Evolutionary conservation across 2,888 invertebrate species (phyloP).

Genomic region (Platycnemis pennipes): DNA sequence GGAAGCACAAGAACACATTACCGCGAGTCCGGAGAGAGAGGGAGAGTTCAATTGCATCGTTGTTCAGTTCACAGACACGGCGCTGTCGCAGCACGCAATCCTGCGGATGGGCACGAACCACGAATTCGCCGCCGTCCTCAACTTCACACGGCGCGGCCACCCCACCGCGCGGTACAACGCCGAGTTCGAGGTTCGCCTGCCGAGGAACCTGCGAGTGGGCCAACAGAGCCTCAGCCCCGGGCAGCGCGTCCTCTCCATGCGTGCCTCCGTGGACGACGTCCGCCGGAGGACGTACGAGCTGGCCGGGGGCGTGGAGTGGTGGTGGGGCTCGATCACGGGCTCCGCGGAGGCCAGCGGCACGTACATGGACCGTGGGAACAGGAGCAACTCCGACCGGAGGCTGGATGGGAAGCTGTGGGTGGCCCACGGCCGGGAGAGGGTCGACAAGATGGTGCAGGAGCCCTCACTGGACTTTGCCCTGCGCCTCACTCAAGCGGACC

Average conservation of each 20-base stretch:
- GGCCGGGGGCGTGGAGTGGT: slow-evolving; percentile 38
- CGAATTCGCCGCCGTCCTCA: slow-evolving; percentile 33
- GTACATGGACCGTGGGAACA: slow-evolving; percentile 23
- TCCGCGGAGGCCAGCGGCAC: background rate
- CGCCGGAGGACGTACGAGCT: slow-evolving; percentile 23
- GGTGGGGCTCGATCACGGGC: slow-evolving; percentile 27
- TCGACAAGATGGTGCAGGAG: slow-evolving; percentile 10
- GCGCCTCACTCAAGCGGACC: slow-evolving; percentile 13
- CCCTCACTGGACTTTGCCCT: slow-evolving; percentile 23
- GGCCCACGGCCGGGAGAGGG: background rate
- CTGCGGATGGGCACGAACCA: slow-evolving; percentile 43
- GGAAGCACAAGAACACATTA: too few species aligned
- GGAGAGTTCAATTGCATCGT: background rate
- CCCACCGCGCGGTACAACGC: slow-evolving; percentile 35
- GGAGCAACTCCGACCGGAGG: slow-evolving; percentile 49
- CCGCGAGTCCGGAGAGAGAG: too few species aligned
- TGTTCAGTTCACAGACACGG: slow-evolving; percentile 22
- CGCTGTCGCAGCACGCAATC: slow-evolving; percentile 15
- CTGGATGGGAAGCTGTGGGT: slow-evolving; percentile 59
- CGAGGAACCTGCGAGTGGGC: slow-evolving; percentile 17
- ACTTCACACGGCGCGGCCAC: background rate
- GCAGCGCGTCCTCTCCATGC: slow-evolving; percentile 8
- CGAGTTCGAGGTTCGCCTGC: slow-evolving; percentile 23
- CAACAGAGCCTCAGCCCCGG: background rate
- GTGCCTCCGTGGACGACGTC: slow-evolving; percentile 37